A percentile compares a stretch with the other conserved stretches of the same genome.
Evolutionary conservation across 1,140 invertebrate genomes (phyloP).

Genomic region (Tribolium castaneum): DNA sequence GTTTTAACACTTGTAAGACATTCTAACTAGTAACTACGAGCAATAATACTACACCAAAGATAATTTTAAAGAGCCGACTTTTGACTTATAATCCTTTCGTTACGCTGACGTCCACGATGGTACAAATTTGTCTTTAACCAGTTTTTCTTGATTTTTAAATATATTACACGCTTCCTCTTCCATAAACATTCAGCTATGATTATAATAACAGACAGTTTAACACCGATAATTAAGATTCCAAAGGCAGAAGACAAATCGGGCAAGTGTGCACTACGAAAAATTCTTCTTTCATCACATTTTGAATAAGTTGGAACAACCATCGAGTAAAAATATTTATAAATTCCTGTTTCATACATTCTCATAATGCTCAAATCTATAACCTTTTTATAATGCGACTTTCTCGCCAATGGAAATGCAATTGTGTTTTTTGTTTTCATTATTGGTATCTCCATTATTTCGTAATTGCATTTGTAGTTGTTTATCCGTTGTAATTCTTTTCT

Average conservation of each 20-base stretch:
- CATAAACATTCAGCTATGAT: constrained; percentile 45
- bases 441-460: constrained; percentile 50
- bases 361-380: constrained; percentile 51
- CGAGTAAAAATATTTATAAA: constrained; percentile 48
- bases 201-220: constrained; percentile 33
- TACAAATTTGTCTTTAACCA: background rate
- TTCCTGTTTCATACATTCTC: constrained; percentile 51
- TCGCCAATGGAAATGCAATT: constrained; percentile 49
- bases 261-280: constrained; percentile 51
- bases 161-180: constrained; percentile 38
- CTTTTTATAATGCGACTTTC: constrained; percentile 49
- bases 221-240: constrained; percentile 41
- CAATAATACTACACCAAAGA: no score
- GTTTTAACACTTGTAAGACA: no score
- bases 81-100: background rate
- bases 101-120: background rate
- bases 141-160: background rate
- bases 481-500: constrained; percentile 47
- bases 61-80: no score
- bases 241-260: constrained; percentile 49
- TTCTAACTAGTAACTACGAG: no score
- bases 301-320: constrained; percentile 42
- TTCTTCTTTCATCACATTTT: constrained; percentile 42
- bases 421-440: constrained; percentile 43
- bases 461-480: constrained; percentile 51